phyloP scores from a whole-genome alignment of 2,888 invertebrate species.

The Ectemnius continuus region DNA sequence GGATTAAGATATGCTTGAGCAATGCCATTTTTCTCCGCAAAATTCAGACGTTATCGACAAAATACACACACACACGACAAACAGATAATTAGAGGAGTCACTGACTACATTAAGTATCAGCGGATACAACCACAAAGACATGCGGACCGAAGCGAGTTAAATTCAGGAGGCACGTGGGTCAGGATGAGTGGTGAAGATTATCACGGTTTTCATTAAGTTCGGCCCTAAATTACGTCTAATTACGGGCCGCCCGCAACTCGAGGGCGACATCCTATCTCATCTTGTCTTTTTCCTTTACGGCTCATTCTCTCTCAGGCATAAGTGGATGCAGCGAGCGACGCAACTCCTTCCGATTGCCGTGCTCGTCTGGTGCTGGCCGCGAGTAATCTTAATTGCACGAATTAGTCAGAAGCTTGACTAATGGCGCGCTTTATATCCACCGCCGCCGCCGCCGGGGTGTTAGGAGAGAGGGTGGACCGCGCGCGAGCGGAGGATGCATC shows the following conservation, averaged over 20 bases:
- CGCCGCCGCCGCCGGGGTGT: conserved; percentile 41
- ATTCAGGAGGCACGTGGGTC: conserved; percentile 22
- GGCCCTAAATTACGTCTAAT: conserved; percentile 41
- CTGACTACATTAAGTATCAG: background rate
- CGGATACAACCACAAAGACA: background rate
- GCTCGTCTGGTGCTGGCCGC: conserved; percentile 21
- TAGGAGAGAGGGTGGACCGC: conserved; percentile 25
- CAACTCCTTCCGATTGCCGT: conserved; percentile 28
- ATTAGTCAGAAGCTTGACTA: conserved; percentile 69
- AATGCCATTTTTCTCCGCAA: too few relatives aligned
- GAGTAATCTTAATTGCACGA: conserved; percentile 67
- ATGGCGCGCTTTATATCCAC: conserved; percentile 63
- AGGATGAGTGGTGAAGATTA: conserved; percentile 32
- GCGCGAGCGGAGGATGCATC: conserved; percentile 31
- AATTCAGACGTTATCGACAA: too few relatives aligned
- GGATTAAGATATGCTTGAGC: too few relatives aligned
- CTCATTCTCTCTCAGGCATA: conserved; percentile 10
- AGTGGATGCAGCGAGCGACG: conserved; percentile 24
- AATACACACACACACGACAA: too few relatives aligned
- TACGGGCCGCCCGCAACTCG: conserved; percentile 17
- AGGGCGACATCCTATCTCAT: conserved; percentile 23
- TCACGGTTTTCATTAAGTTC: conserved; percentile 17
- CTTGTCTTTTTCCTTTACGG: conserved; percentile 34
- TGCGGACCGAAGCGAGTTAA: conserved; percentile 21
- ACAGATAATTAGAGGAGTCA: too few relatives aligned